phyloP scores from a whole-genome alignment of 2,113 vertebrate species.

The Hemiscyllium ocellatum region DNA sequence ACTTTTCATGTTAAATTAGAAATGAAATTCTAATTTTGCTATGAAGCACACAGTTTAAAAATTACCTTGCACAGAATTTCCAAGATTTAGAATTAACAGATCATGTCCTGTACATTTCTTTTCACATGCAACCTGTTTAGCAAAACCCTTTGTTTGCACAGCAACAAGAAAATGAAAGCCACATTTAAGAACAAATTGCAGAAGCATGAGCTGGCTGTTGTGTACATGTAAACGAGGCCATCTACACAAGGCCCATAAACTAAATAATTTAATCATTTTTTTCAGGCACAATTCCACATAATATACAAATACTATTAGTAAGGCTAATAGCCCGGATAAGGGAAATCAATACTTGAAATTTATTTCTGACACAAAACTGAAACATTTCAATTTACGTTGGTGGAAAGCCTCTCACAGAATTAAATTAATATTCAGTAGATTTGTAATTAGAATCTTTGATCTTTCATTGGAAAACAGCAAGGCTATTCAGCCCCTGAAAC shows the following conservation, averaged over 20 bases:
- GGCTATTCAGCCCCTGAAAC: not conserved
- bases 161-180: not conserved
- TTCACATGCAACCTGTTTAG: not conserved
- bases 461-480: not conserved
- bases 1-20: constrained; percentile 51
- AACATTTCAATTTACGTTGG: not conserved
- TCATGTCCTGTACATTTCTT: not conserved
- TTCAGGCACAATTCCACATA: not conserved
- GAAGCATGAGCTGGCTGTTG: not conserved
- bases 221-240: not conserved
- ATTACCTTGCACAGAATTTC: not conserved
- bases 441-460: not conserved
- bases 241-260: not conserved
- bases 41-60: not conserved
- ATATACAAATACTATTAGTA: not conserved
- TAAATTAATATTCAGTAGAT: not conserved
- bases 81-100: not conserved
- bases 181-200: not conserved
- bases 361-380: not conserved
- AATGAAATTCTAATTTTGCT: constrained; percentile 44
- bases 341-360: not conserved
- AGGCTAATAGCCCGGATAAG: not conserved
- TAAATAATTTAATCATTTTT: not conserved
- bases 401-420: constrained; percentile 2
- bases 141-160: not conserved